Percentiles rank a stretch among this genome's conserved stretches.
Evolutionary conservation across 2,113 vertebrate genomes (phyloP).

Genomic region (Rousettus leschenaultii): DNA sequence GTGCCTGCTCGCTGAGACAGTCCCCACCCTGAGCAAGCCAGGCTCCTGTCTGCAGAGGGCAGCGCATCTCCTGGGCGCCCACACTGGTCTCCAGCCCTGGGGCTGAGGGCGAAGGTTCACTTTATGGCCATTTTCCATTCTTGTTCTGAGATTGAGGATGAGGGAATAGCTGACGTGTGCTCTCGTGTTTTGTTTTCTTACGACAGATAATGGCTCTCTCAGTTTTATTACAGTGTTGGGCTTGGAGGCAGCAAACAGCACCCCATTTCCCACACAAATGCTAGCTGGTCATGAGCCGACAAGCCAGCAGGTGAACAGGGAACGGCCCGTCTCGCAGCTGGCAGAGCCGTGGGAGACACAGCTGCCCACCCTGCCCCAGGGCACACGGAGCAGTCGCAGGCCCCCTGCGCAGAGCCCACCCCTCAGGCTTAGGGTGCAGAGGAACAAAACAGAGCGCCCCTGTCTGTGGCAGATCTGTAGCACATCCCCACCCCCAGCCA

Average conservation of each 20-base stretch:
- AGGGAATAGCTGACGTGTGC: neutral
- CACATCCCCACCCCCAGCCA: neutral
- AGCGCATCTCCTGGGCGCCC: fast-evolving
- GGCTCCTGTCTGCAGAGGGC: neutral
- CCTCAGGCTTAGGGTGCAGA: neutral
- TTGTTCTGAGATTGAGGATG: too few species aligned
- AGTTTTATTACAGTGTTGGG: neutral
- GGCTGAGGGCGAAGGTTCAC: neutral
- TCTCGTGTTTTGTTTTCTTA: neutral
- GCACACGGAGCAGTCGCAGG: fast-evolving
- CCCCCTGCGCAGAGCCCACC: neutral
- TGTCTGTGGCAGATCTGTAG: fast-evolving
- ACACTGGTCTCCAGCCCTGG: too few species aligned
- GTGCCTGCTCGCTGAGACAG: neutral
- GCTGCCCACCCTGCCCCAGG: neutral
- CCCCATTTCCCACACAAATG: neutral
- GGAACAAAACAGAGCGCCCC: neutral
- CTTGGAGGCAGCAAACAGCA: too few species aligned
- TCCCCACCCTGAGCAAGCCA: too few species aligned
- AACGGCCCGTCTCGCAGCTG: fast-evolving
- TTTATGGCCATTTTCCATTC: neutral
- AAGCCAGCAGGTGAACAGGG: neutral
- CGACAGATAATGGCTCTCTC: neutral
- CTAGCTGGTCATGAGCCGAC: neutral
- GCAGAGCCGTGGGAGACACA: neutral